Base-by-base conservation (phyloP, 2,797 vertebrate genomes). In the Ctenopoma kingsleyae region DNA sequence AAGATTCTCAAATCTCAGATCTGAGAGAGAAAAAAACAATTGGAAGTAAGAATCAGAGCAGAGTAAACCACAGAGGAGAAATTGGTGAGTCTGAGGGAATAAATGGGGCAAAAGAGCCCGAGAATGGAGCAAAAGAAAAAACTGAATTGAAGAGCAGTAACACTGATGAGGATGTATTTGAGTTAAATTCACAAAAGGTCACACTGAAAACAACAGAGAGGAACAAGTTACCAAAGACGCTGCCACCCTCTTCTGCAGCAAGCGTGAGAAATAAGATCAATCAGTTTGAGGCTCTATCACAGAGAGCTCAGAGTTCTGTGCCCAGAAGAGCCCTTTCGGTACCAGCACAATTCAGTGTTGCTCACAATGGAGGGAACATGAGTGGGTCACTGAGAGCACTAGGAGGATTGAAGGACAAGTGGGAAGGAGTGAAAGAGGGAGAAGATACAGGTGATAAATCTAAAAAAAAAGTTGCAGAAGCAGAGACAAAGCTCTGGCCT, bases 191-290 rank as follows among this genome's bases (percentile, higher is more conserved):
- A 2, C 57, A 46, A 41, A 88, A 81, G 58, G 68, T n/a, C 6
- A 22, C 57, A 16, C 1, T 44, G 30, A 86, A 81, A 55, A 63
- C 32, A 22, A 53, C 3, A 30, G 87, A 83, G 50, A 74, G 4
- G 36, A 91, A 81, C 22, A 71, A 8, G 19, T 15, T 62, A 17
- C n/a, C 74, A 3, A 82, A 83, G 23, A 63, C 36, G 30, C 16
- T 32, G 3, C n/a, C 19, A 0, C 46, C 30, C 5, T 19, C 64
- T 8, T 79, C 90, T 15, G 35, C 62, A 17, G 86, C 87, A 63
- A 93, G 90, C 1, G 95, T 95, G 64, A 92, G 88, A 64, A 95
- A 91, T 56, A 95, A 91, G 76, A 95, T 95, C 61, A 88, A 76
- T 72, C 94, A 93, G 83, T 95, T 94, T 65, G 95, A 95, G 76